Evolutionary conservation across 2,113 vertebrate species (phyloP), one percentile per base, ranked within the genome.

Genomic region (Tonatia bakeri): DNA sequence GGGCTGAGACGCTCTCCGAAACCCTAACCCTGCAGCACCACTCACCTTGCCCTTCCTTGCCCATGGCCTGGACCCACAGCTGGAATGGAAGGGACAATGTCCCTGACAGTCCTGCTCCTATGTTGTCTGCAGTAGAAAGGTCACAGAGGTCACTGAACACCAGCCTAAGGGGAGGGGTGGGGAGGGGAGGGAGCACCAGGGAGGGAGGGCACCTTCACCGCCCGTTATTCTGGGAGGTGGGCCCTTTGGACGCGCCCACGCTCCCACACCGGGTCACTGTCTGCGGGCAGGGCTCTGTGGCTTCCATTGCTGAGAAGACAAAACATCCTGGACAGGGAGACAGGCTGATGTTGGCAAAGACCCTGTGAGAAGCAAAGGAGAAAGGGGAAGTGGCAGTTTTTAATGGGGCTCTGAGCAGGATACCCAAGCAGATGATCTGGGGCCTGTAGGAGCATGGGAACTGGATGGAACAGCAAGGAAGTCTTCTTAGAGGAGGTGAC

Each of bases 1-100:
- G 38, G 79, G 31, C 77, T 10, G n/a, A 43, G n/a, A 54, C 7
- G 12, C 4, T 40, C 85, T 86, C 47, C 40, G 24, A 81, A 92
- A 61, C 4, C 40, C 90, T 76, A 56, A 52, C n/a, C 13, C 28
- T 26, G 90, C n/a, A 59, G 36, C 24, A 4, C 10, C 12, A 8
- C 50, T 50, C 12, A 9, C 38, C n/a, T 54, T 3, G 5, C 36
- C 20, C 52, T 50, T 54, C 50, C 52, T 75, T 1, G 1, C 5
- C 52, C 38, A 9, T 9, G 65, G 47, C 47, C 36, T 28, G 47
- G 87, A 9, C 7, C 4, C 45, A 12, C 72, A 98, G 98, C 98
- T 87, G 92, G 98, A 75, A 98, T 98, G 81, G 99, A 99, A 95
- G 98, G 75, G 95, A 98, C 98, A 3, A 96, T 59, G 94, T 99